Conservation (phyloP, 2,113 vertebrate species). For the Hemibagrus wyckioides region DNA sequence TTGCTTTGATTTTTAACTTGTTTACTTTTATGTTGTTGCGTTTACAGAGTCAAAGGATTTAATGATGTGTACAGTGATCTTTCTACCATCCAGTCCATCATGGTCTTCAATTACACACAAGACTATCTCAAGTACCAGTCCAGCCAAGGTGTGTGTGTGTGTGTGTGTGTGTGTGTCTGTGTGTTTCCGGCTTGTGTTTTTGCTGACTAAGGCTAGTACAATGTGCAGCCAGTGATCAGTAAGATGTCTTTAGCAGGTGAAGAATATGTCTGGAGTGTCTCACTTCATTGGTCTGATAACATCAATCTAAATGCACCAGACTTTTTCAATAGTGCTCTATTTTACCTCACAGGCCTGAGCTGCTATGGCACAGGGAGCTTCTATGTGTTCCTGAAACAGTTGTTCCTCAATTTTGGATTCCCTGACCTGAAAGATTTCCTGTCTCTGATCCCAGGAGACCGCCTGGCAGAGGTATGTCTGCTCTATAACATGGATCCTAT, state of each 20-base stretch:
- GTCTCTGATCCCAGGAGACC: slow-evolving; percentile 48
- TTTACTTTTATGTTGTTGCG: background rate
- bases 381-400: slow-evolving; percentile 6
- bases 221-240: too few relatives aligned
- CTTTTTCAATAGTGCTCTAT: background rate
- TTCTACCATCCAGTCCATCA: slow-evolving; percentile 42
- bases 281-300: background rate
- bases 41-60: slow-evolving; percentile 55
- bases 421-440: slow-evolving; percentile 59
- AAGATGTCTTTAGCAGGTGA: too few relatives aligned
- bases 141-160: slow-evolving; percentile 38
- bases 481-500: too few relatives aligned
- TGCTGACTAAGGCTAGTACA: too few relatives aligned
- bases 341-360: background rate
- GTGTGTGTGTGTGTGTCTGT: slow-evolving; percentile 36
- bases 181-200: background rate
- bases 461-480: slow-evolving; percentile 40
- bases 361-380: background rate
- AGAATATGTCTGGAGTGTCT: too few relatives aligned
- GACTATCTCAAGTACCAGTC: slow-evolving; percentile 48
- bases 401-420: slow-evolving; percentile 64
- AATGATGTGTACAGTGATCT: slow-evolving; percentile 50
- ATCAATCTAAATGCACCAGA: background rate
- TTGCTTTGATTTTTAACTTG: background rate
- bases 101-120: slow-evolving; percentile 47